Conservation (phyloP, 2,113 vertebrate species). For the Neofelis nebulosa region DNA sequence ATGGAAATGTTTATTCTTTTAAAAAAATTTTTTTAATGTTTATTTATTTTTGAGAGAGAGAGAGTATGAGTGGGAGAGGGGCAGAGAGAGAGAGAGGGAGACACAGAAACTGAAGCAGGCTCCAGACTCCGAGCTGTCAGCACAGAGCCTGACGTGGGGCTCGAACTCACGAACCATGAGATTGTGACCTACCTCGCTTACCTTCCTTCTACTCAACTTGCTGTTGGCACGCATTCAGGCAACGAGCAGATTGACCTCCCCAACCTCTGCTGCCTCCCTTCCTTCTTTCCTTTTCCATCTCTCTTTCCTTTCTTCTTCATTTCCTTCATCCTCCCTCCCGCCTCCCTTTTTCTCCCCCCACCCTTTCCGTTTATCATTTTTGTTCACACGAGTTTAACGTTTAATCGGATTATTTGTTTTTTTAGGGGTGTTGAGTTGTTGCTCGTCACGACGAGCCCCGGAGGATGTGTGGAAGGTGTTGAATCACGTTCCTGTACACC, state of each 20-base stretch:
- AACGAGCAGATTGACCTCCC: not conserved
- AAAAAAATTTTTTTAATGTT: not conserved
- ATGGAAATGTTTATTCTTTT: not conserved
- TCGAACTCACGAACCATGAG: no score
- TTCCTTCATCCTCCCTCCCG: not conserved
- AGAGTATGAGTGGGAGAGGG: not conserved
- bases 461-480: not conserved
- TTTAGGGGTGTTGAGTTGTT: not conserved
- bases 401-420: not conserved
- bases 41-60: not conserved
- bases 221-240: not conserved
- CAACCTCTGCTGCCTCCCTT: not conserved
- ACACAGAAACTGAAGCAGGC: not conserved
- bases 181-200: not conserved
- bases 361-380: not conserved
- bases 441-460: not conserved
- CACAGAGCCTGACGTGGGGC: no score
- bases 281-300: not conserved
- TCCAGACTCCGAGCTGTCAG: not conserved
- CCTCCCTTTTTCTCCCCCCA: not conserved
- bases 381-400: not conserved
- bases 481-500: not conserved
- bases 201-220: not conserved
- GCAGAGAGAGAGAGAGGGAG: not conserved
- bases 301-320: not conserved